Evolutionary conservation across 2,888 invertebrate genomes (phyloP).

Genomic region (Acronicta alni): DNA sequence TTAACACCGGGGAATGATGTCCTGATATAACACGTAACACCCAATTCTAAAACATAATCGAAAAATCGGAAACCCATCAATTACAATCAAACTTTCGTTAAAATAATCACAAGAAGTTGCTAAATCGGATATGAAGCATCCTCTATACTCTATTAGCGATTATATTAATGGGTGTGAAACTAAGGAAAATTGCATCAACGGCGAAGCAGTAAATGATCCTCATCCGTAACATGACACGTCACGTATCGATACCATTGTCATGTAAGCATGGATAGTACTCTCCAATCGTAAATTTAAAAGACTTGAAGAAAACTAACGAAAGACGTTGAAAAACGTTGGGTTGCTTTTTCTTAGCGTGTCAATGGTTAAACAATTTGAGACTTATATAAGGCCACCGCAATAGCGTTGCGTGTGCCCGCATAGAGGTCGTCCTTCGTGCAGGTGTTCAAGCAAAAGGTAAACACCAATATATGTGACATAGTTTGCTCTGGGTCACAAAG

Average conservation of each 20-base stretch:
- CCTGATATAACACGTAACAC: too few relatives aligned
- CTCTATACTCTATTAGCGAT: constrained; percentile 26
- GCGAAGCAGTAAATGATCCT: constrained; percentile 42
- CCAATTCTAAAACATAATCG: too few relatives aligned
- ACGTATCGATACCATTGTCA: constrained; percentile 30
- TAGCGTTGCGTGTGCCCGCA: too few relatives aligned
- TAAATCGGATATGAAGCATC: constrained; percentile 27
- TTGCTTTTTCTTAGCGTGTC: too few relatives aligned
- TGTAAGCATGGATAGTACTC: neutral
- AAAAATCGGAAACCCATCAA: neutral
- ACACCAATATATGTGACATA: too few relatives aligned
- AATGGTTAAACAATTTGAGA: too few relatives aligned
- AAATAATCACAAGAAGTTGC: constrained; percentile 7
- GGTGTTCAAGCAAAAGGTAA: too few relatives aligned
- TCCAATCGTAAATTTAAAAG: constrained; percentile 1
- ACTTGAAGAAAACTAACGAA: neutral
- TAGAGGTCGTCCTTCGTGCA: too few relatives aligned
- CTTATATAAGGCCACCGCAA: too few relatives aligned
- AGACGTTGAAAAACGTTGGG: too few relatives aligned
- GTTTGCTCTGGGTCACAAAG: too few relatives aligned
- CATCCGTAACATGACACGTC: constrained; percentile 47
- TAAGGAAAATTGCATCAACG: constrained; percentile 43
- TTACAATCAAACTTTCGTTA: neutral
- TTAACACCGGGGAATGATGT: too few relatives aligned
- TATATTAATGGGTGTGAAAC: constrained; percentile 39